Base-by-base conservation (phyloP, 2,113 vertebrate species). In the Mungos mungo region DNA sequence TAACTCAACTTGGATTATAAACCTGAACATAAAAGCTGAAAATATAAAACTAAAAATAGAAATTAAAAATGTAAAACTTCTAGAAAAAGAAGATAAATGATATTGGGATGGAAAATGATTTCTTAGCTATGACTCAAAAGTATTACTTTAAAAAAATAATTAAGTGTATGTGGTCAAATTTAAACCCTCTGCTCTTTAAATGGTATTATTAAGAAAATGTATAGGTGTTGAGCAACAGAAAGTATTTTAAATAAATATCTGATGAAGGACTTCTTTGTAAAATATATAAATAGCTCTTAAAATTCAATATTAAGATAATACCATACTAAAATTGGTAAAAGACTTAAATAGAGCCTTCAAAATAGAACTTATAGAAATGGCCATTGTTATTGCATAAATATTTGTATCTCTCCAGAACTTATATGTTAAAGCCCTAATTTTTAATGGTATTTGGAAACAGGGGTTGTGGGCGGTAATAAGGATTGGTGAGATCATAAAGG, bases 211-310 rank as follows among this genome's bases (percentile, higher is more conserved):
- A 95, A 90, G 79, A 90, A 95, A 76, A 96, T 85, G 19, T 6
- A 33, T 27, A 66, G 10, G 3, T 38, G 27, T 0, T 66, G 5
- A 91, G 23, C 52, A 82, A 31, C 5, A 21, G 29, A 82, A 94
- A 90, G 19, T 65, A 96, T 80, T 93, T 93, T 27, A 33, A 83
- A 52, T 74, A 77, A 76, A 57, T 71, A 91, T 85, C 71, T 89
- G 52, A 81, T 92, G 25, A 95, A 65, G 19, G 3, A 63, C 27
- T 92, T 89, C 47, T 72, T 89, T 72, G 9, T 66, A 82, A 87
- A 95, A 60, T 74, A 77, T 45, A 77, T 77, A 89, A 93, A 82
- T 65, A 63, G 35, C 29, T 16, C 23, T 83, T 87, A 50, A 5
- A 69, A 80, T n/a, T 77, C 14, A 77, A 31, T 82, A 71, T 50